Evolutionary conservation across 2,797 vertebrate genomes (phyloP).

Genomic region (Pelobates cultripes): DNA sequence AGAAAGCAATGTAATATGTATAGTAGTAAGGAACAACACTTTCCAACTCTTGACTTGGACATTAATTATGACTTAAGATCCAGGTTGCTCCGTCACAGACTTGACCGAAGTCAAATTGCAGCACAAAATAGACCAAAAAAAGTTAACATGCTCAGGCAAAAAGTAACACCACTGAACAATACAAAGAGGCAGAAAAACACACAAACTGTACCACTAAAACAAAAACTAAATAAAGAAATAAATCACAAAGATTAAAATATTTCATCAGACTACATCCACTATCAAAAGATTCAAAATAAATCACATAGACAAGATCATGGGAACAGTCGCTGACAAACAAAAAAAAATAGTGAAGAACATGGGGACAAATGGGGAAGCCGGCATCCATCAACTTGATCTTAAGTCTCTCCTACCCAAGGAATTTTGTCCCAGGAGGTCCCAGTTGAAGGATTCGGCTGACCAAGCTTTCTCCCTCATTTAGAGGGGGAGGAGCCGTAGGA

Average conservation of each 20-base stretch:
- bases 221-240: slow-evolving; percentile 68
- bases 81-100: slow-evolving; percentile 83
- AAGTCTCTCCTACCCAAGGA: slow-evolving; percentile 97
- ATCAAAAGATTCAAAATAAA: slow-evolving; percentile 51
- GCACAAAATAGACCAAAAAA: slow-evolving; percentile 58
- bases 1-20: too few species aligned
- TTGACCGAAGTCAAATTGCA: slow-evolving; percentile 43
- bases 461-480: slow-evolving; percentile 99
- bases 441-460: slow-evolving; percentile 99
- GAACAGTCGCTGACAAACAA: slow-evolving; percentile 72
- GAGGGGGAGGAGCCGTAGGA: slow-evolving; percentile 97
- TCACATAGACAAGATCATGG: slow-evolving; percentile 73
- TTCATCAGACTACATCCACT: slow-evolving; percentile 71
- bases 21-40: neutral
- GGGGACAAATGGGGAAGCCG: slow-evolving; percentile 76
- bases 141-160: slow-evolving; percentile 78
- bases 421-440: slow-evolving; percentile 98
- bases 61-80: slow-evolving; percentile 58
- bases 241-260: slow-evolving; percentile 73
- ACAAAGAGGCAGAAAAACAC: slow-evolving; percentile 67
- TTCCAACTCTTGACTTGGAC: neutral
- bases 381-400: slow-evolving; percentile 91
- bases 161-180: slow-evolving; percentile 75
- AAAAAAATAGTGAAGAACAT: slow-evolving; percentile 74
- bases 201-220: slow-evolving; percentile 76